Evolutionary conservation across 2,113 vertebrate genomes (phyloP), one percentile per base, ranked within the genome.

Genomic region (Balaeniceps rex): DNA sequence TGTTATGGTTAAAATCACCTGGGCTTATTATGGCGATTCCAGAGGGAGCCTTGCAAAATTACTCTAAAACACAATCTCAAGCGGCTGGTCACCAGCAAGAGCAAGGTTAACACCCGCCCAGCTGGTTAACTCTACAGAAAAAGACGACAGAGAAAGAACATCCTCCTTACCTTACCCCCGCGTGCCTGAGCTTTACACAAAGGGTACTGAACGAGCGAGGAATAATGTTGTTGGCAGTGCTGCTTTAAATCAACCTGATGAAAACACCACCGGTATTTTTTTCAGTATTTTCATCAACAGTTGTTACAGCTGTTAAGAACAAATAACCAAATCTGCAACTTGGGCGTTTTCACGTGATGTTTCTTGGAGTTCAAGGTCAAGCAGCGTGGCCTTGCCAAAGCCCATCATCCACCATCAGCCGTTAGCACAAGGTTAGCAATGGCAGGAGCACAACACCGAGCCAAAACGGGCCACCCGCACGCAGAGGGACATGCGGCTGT

Each of bases 171-270:
- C 25, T 10, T n/a, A 14, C 3, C 54, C 6, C 14, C 2, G 19
- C 1, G 0, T 19, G 47, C 26, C 31, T 3, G 38, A 34, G 31
- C 36, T 17, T 21, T 17, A 31, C 40, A 3, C 7, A 5, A 21
- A n/a, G 11, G 44, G 21, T 5, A 1, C 14, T 0, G n/a, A 29
- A 7, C 6, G 3, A 26, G 31, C 44, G 26, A 29, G 17, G 16
- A 57, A 19, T 0, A 0, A 2, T 2, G 36, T 2, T 60, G 2
- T 11, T 58, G 19, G 34, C 49, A 22, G 22, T 0, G 10, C 31
- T 74, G 76, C 28, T 76, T 24, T 19, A 19, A 28, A 51, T 19
- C 49, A 21, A 4, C 15, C 3, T 3, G 7, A 2, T 8, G 14
- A 9, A 40, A 77, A 54, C 38, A 31, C 0, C 49, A 15, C 21